A percentile compares a stretch with the other conserved stretches of the same genome.
These are phyloP conservation scores for Hanleya hanleyi DNA, from an alignment of 2,888 invertebrate species.

Conservation along the genomic window DNA sequence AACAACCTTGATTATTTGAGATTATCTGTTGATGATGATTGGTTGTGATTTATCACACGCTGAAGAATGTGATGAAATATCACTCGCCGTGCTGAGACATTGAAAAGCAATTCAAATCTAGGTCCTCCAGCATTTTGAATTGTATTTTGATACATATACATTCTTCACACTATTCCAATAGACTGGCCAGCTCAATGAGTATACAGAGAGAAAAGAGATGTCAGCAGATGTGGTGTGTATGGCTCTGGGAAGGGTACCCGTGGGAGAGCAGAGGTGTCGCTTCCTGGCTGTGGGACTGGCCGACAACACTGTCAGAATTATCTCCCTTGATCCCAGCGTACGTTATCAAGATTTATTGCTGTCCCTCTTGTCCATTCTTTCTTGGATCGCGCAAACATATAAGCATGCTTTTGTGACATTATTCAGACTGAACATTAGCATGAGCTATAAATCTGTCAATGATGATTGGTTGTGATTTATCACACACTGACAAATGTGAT, in stretches of 20 bases:
- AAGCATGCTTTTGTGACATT: no score
- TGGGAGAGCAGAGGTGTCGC: conserved; percentile 95
- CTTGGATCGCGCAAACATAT: no score
- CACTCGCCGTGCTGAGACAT: conserved; percentile 3
- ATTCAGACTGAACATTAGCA: not conserved
- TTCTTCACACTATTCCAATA: no score
- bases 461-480: not conserved
- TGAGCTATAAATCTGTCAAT: not conserved
- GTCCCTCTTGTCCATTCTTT: no score
- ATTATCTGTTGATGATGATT: conserved; percentile 5
- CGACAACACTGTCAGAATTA: conserved; percentile 97
- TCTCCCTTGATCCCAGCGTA: conserved; percentile 94
- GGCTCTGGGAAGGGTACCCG: conserved; percentile 96
- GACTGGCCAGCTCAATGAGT: conserved; percentile 98
- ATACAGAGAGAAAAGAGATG: conserved; percentile 97
- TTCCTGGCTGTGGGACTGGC: conserved; percentile 96
- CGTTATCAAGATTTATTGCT: no score
- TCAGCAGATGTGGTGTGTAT: conserved; percentile 98
- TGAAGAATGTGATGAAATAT: not conserved
- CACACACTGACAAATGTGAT: no score
- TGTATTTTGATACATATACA: no score
- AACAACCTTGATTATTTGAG: no score
- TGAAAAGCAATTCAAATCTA: no score
- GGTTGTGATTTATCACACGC: not conserved
- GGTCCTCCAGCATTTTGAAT: no score